Evolutionary conservation across 2,888 invertebrate species (phyloP).

Genomic region (Chrysolina oricalcia): DNA sequence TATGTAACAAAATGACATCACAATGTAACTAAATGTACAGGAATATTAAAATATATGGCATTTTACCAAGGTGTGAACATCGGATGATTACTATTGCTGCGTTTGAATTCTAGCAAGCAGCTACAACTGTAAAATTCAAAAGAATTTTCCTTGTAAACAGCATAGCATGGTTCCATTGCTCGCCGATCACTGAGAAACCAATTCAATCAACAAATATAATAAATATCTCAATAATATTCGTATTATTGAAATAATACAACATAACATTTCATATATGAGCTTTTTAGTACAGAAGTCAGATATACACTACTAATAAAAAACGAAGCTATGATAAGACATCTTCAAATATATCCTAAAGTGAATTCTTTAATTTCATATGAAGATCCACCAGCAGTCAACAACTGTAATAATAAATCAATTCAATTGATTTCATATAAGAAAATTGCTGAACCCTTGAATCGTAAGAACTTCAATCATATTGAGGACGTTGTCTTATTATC

Average conservation of each 20-base stretch:
- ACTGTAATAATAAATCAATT: too few relatives aligned
- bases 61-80: slow-evolving; percentile 19
- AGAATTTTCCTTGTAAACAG: background rate
- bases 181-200: slow-evolving; percentile 36
- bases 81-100: slow-evolving; percentile 22
- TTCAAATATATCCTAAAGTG: background rate
- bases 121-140: slow-evolving; percentile 16
- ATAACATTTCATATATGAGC: slow-evolving; percentile 28
- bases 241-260: slow-evolving; percentile 15
- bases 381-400: slow-evolving; percentile 4
- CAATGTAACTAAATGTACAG: slow-evolving; percentile 36
- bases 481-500: too few relatives aligned
- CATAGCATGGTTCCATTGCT: slow-evolving; percentile 23
- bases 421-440: too few relatives aligned
- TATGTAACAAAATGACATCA: slow-evolving; percentile 46
- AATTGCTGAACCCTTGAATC: too few relatives aligned
- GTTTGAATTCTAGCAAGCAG: slow-evolving; percentile 37
- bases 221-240: slow-evolving; percentile 35
- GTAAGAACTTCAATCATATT: too few relatives aligned
- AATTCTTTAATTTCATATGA: background rate
- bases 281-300: slow-evolving; percentile 4
- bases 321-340: background rate
- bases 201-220: slow-evolving; percentile 41
- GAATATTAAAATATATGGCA: slow-evolving; percentile 34
- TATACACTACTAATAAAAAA: background rate